Conservation (phyloP, 2,797 vertebrate species). For the Yasuhikotakia modesta region DNA sequence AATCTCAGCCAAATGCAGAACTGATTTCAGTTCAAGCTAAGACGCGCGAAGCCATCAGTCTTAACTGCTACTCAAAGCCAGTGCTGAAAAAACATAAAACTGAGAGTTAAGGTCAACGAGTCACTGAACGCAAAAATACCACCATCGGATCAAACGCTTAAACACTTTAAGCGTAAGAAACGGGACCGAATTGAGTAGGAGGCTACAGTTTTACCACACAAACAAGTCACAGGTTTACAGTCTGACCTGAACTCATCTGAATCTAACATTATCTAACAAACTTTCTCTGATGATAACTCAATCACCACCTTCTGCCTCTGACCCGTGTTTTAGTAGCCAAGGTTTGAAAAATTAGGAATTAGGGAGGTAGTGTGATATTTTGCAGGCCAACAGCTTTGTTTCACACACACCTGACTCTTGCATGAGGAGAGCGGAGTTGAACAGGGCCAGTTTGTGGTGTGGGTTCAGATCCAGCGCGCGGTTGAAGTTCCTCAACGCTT, state of each 20-base stretch:
- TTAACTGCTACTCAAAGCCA: constrained; percentile 36
- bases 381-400: background rate
- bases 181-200: background rate
- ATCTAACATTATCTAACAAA: constrained; percentile 15
- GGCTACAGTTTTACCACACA: constrained; percentile 12
- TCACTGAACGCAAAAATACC: constrained; percentile 24
- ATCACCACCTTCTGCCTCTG: too few relatives aligned
- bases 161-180: constrained; percentile 23
- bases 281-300: background rate
- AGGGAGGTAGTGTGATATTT: background rate
- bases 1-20: constrained; percentile 42
- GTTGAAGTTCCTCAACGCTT: constrained; percentile 95
- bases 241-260: constrained; percentile 8
- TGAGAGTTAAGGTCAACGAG: constrained; percentile 23
- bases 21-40: background rate
- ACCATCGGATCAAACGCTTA: constrained; percentile 18
- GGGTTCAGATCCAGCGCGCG: constrained; percentile 90
- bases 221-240: constrained; percentile 19
- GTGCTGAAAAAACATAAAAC: constrained; percentile 18
- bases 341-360: background rate
- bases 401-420: constrained; percentile 92
- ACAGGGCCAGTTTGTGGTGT: constrained; percentile 90
- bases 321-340: background rate
- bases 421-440: constrained; percentile 97
- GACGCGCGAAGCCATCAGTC: constrained; percentile 36